phyloP scores from a whole-genome alignment of 2,888 invertebrate species.

The Eucera pruinosa region DNA sequence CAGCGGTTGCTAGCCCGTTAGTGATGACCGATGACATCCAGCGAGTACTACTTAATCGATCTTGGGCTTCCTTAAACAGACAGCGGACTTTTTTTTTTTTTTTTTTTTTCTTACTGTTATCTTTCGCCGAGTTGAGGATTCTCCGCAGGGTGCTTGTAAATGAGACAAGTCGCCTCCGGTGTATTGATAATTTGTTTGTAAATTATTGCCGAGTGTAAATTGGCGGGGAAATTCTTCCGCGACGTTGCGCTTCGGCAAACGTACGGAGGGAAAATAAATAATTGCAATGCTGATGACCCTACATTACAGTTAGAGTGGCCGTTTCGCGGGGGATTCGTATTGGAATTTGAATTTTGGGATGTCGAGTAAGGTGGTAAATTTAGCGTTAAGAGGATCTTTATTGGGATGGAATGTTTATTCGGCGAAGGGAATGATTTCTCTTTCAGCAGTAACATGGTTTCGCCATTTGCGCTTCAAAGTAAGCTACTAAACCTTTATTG shows the following conservation, averaged over 20 bases:
- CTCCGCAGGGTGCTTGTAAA: constrained; percentile 38
- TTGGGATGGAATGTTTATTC: not conserved
- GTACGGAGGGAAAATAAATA: too few relatives aligned
- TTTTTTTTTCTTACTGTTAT: not conserved
- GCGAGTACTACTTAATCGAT: constrained; percentile 36
- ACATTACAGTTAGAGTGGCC: not conserved
- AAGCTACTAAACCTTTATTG: too few relatives aligned
- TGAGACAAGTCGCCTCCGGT: constrained; percentile 11
- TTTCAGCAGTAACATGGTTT: not conserved
- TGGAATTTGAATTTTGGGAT: not conserved
- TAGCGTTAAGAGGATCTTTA: not conserved
- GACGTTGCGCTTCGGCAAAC: too few relatives aligned
- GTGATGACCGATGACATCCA: constrained; percentile 49
- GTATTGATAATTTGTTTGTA: constrained; percentile 16
- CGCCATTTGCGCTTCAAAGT: not conserved
- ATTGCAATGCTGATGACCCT: not conserved
- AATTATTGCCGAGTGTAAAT: constrained; percentile 22
- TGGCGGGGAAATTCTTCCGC: constrained; percentile 19
- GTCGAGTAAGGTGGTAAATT: not conserved
- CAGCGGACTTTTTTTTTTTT: not conserved
- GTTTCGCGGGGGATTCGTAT: not conserved
- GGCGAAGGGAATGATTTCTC: not conserved
- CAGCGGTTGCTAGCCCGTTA: constrained; percentile 35
- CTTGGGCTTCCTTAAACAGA: not conserved
- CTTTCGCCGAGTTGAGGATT: constrained; percentile 14